These are phyloP conservation scores for Rugalucina vietnamica DNA, from an alignment of 2,888 invertebrate genomes.

Conservation along the genomic window DNA sequence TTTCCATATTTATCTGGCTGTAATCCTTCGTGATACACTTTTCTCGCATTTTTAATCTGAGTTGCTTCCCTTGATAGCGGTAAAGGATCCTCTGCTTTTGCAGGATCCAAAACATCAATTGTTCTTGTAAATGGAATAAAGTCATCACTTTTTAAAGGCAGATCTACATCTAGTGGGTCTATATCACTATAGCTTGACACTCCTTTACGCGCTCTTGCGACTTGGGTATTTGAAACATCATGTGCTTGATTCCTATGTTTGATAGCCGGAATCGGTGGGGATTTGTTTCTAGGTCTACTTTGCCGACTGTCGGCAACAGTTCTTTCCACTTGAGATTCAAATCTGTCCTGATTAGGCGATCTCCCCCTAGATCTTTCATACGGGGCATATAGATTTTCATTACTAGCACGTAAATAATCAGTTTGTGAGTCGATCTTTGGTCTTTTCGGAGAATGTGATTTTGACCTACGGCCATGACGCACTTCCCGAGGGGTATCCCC, in stretches of 20 bases:
- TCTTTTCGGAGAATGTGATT: constrained; percentile 65
- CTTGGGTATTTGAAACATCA: not conserved
- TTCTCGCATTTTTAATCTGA: constrained; percentile 75
- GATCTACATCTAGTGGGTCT: constrained; percentile 57
- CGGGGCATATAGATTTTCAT: not conserved
- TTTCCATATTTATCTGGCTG: constrained; percentile 81
- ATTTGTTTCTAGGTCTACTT: constrained; percentile 47
- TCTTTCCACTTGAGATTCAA: constrained; percentile 37
- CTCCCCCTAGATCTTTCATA: constrained; percentile 24
- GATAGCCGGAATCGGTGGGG: constrained; percentile 77
- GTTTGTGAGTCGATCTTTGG: constrained; percentile 30
- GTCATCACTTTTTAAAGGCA: constrained; percentile 67
- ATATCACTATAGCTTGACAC: constrained; percentile 65
- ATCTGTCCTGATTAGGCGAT: constrained; percentile 40
- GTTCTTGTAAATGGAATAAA: constrained; percentile 82
- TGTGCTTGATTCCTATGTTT: constrained; percentile 62
- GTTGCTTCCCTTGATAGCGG: constrained; percentile 81
- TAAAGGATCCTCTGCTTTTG: constrained; percentile 78
- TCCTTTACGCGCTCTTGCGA: constrained; percentile 24
- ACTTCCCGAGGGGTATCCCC: constrained; percentile 61
- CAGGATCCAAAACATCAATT: constrained; percentile 81
- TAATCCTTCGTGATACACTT: constrained; percentile 78
- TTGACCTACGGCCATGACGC: constrained; percentile 53
- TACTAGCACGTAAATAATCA: constrained; percentile 34
- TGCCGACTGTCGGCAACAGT: constrained; percentile 10